Evolutionary conservation across 2,888 invertebrate species (phyloP).

Genomic region (Pardosa pseudoannulata): DNA sequence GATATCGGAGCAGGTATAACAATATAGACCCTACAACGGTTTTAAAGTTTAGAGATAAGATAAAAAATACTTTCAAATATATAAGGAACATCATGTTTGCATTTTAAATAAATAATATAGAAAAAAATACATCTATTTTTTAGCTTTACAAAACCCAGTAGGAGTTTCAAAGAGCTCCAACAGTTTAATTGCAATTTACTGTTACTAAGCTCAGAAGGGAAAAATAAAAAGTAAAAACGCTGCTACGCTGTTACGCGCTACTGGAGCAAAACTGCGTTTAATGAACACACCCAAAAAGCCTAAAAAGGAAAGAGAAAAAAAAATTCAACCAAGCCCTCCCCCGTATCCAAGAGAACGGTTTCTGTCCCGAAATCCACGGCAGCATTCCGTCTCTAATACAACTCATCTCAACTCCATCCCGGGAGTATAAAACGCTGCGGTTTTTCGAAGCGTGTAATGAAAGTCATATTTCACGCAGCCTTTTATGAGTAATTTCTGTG

Average conservation of each 20-base stretch:
- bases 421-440: slow-evolving; percentile 26
- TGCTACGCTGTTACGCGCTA: slow-evolving; percentile 25
- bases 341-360: background rate
- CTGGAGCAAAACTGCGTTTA: slow-evolving; percentile 1
- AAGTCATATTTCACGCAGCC: slow-evolving; percentile 49
- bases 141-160: background rate
- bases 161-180: background rate
- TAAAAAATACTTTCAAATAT: too few relatives aligned
- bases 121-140: background rate
- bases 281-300: slow-evolving; percentile 15
- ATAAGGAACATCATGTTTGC: too few relatives aligned
- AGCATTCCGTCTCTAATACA: slow-evolving; percentile 8
- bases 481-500: slow-evolving; percentile 61
- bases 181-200: slow-evolving; percentile 21
- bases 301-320: too few relatives aligned
- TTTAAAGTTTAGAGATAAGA: too few relatives aligned
- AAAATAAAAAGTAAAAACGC: slow-evolving; percentile 12
- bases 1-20: too few relatives aligned
- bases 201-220: background rate
- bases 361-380: background rate
- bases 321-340: background rate
- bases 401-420: background rate
- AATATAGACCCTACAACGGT: too few relatives aligned
- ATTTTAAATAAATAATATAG: too few relatives aligned
- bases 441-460: slow-evolving; percentile 62